These are phyloP conservation scores for Scopus umbretta DNA, from an alignment of 2,113 vertebrate genomes.

Conservation along the genomic window DNA sequence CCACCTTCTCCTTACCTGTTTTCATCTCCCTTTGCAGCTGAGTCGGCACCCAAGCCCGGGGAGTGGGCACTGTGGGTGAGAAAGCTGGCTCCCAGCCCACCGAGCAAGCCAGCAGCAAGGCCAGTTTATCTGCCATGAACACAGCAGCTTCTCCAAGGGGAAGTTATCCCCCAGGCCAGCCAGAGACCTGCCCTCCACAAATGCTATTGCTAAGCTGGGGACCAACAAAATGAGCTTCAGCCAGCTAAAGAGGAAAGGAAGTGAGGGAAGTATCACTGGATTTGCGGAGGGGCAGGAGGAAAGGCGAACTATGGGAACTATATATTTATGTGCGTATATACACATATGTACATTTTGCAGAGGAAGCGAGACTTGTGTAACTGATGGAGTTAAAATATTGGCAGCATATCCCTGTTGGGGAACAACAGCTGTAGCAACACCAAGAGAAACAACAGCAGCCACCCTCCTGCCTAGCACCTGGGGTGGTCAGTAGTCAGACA, in stretches of 20 bases:
- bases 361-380: not conserved
- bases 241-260: not conserved
- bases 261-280: too few species aligned
- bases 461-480: not conserved
- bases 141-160: fast-evolving
- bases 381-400: not conserved
- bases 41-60: fast-evolving
- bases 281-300: not conserved
- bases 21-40: not conserved
- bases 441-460: not conserved
- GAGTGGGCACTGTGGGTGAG: fast-evolving
- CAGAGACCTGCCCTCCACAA: not conserved
- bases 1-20: not conserved
- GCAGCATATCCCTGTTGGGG: not conserved
- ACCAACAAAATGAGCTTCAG: not conserved
- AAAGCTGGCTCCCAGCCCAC: not conserved
- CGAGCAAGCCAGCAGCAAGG: fast-evolving
- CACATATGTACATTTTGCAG: not conserved
- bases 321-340: not conserved
- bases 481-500: not conserved
- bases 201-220: fast-evolving
- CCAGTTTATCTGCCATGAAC: not conserved
- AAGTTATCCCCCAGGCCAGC: not conserved
- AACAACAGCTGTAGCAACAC: conserved; percentile 30
- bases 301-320: not conserved